These are phyloP conservation scores for Dryobotodes eremita DNA, from an alignment of 2,888 invertebrate species.

Conservation along the genomic window DNA sequence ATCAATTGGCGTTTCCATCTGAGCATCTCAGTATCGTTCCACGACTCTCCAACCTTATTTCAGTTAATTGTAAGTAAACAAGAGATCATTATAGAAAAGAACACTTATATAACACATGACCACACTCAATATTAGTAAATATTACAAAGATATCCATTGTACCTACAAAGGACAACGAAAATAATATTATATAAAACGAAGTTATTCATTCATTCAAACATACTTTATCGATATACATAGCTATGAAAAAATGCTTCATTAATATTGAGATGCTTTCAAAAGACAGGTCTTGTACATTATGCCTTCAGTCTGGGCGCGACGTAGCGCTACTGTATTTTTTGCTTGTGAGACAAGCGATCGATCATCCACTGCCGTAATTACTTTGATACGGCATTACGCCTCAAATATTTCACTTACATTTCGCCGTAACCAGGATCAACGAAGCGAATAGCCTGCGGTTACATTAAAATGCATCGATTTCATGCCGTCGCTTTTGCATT, in stretches of 20 bases:
- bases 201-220: conserved; percentile 83
- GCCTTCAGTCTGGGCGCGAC: conserved; percentile 28
- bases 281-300: conserved; percentile 53
- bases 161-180: conserved; percentile 77
- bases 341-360: conserved; percentile 48
- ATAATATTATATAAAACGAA: conserved; percentile 74
- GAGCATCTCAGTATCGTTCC: conserved; percentile 81
- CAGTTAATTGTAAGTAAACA: conserved; percentile 89
- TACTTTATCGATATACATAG: conserved; percentile 73
- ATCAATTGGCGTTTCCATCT: conserved; percentile 87
- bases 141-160: conserved; percentile 77
- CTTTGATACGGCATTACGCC: conserved; percentile 38
- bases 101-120: conserved; percentile 80
- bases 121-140: conserved; percentile 83
- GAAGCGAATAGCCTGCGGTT: conserved; percentile 54
- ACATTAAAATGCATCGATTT: conserved; percentile 54
- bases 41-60: conserved; percentile 79
- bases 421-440: conserved; percentile 42
- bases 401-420: conserved; percentile 48
- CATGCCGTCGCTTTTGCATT: conserved; percentile 51
- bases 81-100: conserved; percentile 85
- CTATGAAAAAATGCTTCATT: conserved; percentile 73
- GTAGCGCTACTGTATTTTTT: conserved; percentile 32
- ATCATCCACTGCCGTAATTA: conserved; percentile 45
- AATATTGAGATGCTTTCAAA: conserved; percentile 73